Conservation (phyloP, 2,113 vertebrate species). For the Maccullochella peelii region DNA sequence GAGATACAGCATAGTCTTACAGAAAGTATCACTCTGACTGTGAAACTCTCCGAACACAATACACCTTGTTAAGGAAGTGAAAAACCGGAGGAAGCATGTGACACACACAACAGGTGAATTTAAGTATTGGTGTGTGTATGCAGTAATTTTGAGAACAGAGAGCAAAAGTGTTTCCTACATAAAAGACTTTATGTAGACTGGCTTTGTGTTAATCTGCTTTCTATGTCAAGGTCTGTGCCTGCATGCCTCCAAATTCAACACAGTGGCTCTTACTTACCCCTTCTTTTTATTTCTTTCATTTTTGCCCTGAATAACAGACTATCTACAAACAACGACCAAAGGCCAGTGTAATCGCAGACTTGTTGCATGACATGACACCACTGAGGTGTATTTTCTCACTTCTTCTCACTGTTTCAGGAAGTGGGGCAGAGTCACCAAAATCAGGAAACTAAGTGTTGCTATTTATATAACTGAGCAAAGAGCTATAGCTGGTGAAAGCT, state of each 20-base stretch:
- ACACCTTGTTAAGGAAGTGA: slow-evolving; percentile 66
- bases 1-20: not conserved
- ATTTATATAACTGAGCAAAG: slow-evolving; percentile 76
- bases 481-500: slow-evolving; percentile 52
- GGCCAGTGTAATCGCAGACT: not conserved
- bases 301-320: not conserved
- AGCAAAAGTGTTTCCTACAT: slow-evolving; percentile 6
- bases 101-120: slow-evolving; percentile 41
- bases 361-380: slow-evolving; percentile 40
- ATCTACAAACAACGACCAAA: not conserved
- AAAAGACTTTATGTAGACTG: not conserved
- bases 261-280: not conserved
- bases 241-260: not conserved
- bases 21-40: not conserved
- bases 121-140: not conserved
- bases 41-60: slow-evolving; percentile 22
- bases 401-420: slow-evolving; percentile 85
- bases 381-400: slow-evolving; percentile 63
- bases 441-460: slow-evolving; percentile 84
- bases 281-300: not conserved
- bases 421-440: slow-evolving; percentile 77
- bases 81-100: slow-evolving; percentile 57
- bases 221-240: not conserved
- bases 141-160: slow-evolving; percentile 19
- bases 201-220: not conserved